phyloP scores from a whole-genome alignment of 2,888 invertebrate species.

The Chymomyza procnemis region DNA sequence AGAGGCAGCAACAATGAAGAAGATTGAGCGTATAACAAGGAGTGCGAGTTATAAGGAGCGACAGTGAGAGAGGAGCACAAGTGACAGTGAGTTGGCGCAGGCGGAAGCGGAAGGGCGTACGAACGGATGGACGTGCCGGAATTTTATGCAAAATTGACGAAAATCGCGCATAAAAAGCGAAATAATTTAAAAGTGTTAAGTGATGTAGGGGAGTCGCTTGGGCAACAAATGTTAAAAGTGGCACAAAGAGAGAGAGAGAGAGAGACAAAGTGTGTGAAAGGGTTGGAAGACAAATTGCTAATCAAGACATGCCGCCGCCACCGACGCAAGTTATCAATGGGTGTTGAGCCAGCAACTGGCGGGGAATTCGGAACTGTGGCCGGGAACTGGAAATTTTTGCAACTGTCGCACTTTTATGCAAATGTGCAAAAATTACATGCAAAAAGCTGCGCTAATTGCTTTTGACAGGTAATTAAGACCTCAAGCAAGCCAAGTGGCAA shows the following conservation, averaged over 20 bases:
- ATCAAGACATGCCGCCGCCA: neutral
- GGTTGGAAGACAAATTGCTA: neutral
- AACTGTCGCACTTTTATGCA: slow-evolving; percentile 52
- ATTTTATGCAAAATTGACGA: slow-evolving; percentile 68
- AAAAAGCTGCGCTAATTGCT: slow-evolving; percentile 51
- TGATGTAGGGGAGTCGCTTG: neutral
- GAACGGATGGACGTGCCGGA: slow-evolving; percentile 41
- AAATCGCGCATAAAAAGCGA: slow-evolving; percentile 53
- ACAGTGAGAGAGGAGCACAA: neutral
- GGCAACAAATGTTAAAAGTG: neutral
- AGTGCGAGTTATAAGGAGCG: neutral
- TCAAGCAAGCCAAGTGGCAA: neutral
- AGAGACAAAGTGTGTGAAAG: neutral
- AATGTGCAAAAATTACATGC: slow-evolving; percentile 35
- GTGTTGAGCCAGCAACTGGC: neutral
- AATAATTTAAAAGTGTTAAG: slow-evolving; percentile 49
- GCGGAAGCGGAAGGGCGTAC: neutral
- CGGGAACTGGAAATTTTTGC: neutral
- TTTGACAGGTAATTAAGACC: slow-evolving; percentile 61
- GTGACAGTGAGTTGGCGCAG: neutral
- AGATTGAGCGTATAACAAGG: neutral
- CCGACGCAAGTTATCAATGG: neutral
- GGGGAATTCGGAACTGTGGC: too few species aligned
- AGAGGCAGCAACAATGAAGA: neutral
- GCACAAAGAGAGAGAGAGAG: too few species aligned